Evolutionary conservation across 2,888 invertebrate species (phyloP).

Genomic region (Dendrolimus pini): DNA sequence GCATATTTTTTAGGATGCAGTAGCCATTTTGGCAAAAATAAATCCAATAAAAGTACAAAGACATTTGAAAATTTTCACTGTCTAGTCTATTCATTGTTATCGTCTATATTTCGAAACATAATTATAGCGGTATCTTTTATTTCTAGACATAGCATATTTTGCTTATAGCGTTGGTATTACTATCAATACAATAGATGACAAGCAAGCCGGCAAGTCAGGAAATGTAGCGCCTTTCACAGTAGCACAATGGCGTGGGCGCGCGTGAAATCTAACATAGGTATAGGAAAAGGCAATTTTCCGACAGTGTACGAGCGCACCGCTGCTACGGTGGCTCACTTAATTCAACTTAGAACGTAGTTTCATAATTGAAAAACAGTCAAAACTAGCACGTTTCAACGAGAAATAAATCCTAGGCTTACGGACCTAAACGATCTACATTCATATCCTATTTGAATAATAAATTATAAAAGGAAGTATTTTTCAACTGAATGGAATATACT

Average conservation of each 20-base stretch:
- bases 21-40: no score
- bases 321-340: conserved; percentile 16
- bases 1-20: no score
- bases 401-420: conserved; percentile 13
- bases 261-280: conserved; percentile 22
- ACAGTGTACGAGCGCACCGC: conserved; percentile 8
- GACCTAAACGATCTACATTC: not conserved
- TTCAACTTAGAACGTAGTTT: conserved; percentile 18
- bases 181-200: conserved; percentile 37
- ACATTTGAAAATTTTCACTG: no score
- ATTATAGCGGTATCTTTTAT: no score
- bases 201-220: conserved; percentile 23
- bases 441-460: not conserved
- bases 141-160: not conserved
- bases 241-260: conserved; percentile 22
- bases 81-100: no score
- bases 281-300: conserved; percentile 21
- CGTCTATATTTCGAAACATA: no score
- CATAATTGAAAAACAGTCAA: conserved; percentile 15
- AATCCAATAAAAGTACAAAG: no score
- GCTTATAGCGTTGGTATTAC: conserved; percentile 1
- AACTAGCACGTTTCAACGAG: conserved; percentile 10
- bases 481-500: no score
- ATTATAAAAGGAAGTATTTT: no score
- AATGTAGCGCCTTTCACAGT: conserved; percentile 27